These are phyloP conservation scores for Pyrgus malvae DNA, from an alignment of 2,888 invertebrate species.

Conservation along the genomic window DNA sequence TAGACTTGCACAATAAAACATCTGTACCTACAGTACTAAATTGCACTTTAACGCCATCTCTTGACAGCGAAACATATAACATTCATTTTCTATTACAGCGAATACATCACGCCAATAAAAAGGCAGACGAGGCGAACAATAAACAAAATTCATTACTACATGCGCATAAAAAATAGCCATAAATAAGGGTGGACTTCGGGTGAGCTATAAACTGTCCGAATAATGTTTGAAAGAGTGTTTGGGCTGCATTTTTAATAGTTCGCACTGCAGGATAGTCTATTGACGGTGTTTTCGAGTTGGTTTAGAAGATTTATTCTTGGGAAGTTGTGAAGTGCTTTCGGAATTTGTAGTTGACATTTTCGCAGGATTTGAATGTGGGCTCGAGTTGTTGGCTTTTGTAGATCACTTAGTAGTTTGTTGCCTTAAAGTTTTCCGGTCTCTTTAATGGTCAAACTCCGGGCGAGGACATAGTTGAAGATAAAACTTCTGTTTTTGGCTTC, in stretches of 20 bases:
- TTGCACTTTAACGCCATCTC: slow-evolving; percentile 3
- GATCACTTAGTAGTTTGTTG: background rate
- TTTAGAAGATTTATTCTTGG: slow-evolving; percentile 7
- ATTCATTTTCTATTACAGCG: slow-evolving; percentile 20
- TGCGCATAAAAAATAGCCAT: slow-evolving; percentile 37
- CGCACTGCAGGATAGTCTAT: slow-evolving; percentile 40
- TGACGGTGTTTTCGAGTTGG: slow-evolving; percentile 30
- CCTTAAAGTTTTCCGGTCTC: background rate
- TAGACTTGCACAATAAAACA: background rate
- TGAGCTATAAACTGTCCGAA: slow-evolving; percentile 40
- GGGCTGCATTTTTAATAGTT: slow-evolving; percentile 43
- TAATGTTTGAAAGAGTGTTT: slow-evolving; percentile 40
- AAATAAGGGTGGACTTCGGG: slow-evolving; percentile 39
- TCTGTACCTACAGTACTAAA: background rate
- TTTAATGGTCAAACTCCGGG: background rate
- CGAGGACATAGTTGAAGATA: no score
- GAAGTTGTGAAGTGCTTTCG: slow-evolving; percentile 7
- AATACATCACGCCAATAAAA: slow-evolving; percentile 27
- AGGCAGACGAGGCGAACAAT: slow-evolving; percentile 32
- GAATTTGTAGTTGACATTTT: slow-evolving; percentile 3
- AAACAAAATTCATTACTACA: slow-evolving; percentile 45
- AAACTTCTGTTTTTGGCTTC: background rate
- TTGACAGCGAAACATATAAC: slow-evolving; percentile 6
- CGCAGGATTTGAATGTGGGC: background rate
- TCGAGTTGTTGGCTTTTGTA: background rate